Conservation (phyloP, 2,797 vertebrate species). For the Alfaro cultratus region DNA sequence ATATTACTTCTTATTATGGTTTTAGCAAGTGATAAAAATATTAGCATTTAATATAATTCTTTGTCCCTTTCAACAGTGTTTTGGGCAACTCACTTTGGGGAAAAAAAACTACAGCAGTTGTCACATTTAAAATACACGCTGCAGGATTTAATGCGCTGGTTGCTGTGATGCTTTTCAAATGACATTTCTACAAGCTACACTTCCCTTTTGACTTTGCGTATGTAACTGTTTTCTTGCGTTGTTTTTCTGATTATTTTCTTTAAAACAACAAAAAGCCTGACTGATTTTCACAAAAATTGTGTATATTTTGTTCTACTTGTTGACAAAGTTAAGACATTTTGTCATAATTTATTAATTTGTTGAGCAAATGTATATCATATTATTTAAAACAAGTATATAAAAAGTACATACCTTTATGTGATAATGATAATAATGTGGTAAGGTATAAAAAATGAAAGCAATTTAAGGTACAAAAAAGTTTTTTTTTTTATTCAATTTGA, state of each 20-base stretch:
- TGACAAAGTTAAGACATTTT: neutral
- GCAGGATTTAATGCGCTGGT: neutral
- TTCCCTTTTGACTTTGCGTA: neutral
- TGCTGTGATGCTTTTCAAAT: neutral
- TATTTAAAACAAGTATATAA: neutral
- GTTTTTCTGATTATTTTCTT: neutral
- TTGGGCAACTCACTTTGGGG: neutral
- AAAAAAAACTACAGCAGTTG: neutral
- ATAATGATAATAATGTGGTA: no score
- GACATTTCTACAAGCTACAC: neutral
- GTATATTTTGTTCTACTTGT: neutral
- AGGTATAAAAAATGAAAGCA: neutral
- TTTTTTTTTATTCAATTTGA: no score
- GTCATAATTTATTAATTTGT: neutral
- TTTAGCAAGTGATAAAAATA: neutral
- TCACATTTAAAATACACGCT: neutral
- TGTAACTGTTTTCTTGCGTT: neutral
- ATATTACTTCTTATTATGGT: neutral
- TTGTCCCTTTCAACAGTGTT: neutral
- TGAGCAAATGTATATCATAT: neutral
- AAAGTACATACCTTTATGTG: neutral
- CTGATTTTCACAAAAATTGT: neutral
- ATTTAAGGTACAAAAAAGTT: neutral
- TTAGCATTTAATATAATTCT: neutral
- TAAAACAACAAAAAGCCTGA: neutral